Evolutionary conservation across 1,140 invertebrate genomes (phyloP), one percentile per base, ranked within the genome.

Genomic region (Pogonognathellus flavescens): DNA sequence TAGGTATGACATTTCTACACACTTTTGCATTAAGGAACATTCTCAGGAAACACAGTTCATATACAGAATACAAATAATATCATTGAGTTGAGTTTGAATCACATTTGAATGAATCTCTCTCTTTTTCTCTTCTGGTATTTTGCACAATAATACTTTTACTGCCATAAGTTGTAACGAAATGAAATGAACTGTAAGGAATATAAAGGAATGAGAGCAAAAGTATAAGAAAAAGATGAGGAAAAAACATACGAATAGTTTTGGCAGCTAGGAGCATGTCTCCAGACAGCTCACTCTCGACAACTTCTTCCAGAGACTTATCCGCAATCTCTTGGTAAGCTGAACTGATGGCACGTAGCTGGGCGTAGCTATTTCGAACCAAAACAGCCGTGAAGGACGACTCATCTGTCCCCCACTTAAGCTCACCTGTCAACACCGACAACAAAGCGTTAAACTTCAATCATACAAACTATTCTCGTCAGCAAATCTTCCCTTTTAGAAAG

Each of bases 361-460:
- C 89, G 85, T 89, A 91, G 55, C 89, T 90, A 72, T 90, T 90
- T 0, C 89, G 84, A 11, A 89, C 89, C 7, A 97, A 91, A 85
- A 97, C 93, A 18, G 94, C 91, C 89, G 96, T 97, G 91, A 97
- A 97, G n/a, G 93, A 92, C 9, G 95, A 95, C 90, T 97, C 96
- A 88, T 97, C 96, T 3, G 96, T 97, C 66, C 96, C 96, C 94
- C 95, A 95, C 90, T 93, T 95, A 93, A 93, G 94, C 90, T 96
- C 95, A 88, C 95, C 94, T 89, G 86, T 70, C 16, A 85, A 52
- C 55, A 82, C 50, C 62, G 25, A 20, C 20, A 85, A 10, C 31
- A 84, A 62, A 55, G 60, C 16, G 70, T 20, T 10, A 82, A 82
- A 22, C 50, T 52, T 50, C 59, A 60, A 60, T 60, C 59, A 20